phyloP scores from a whole-genome alignment of 2,888 invertebrate genomes.

The Hemithea aestivaria region DNA sequence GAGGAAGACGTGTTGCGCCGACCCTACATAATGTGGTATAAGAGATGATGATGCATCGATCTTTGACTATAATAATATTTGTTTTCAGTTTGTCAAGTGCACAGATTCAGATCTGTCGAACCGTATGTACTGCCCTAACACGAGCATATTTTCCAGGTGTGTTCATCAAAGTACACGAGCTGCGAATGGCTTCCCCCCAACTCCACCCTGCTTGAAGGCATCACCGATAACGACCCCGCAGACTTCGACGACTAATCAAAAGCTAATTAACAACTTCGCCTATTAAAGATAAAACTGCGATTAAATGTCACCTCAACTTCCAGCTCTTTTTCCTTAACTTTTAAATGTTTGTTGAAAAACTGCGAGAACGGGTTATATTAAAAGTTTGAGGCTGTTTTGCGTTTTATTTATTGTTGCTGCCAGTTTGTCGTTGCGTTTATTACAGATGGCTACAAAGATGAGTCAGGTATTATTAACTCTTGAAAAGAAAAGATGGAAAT shows the following conservation, averaged over 20 bases:
- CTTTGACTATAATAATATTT: too few relatives aligned
- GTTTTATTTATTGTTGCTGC: slow-evolving; percentile 10
- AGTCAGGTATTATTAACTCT: too few relatives aligned
- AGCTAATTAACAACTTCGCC: slow-evolving; percentile 30
- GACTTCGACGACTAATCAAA: slow-evolving; percentile 30
- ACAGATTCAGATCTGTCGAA: too few relatives aligned
- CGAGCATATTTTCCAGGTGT: slow-evolving; percentile 43
- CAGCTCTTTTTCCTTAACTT: slow-evolving; percentile 13
- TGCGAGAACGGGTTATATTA: slow-evolving; percentile 8
- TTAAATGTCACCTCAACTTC: slow-evolving; percentile 27
- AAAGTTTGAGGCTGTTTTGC: slow-evolving; percentile 9
- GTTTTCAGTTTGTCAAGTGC: too few relatives aligned
- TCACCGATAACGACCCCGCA: slow-evolving; percentile 36
- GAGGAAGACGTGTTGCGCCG: too few relatives aligned
- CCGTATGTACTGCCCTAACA: too few relatives aligned
- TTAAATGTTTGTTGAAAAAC: slow-evolving; percentile 13
- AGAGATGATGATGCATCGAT: too few relatives aligned
- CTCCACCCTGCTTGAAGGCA: slow-evolving; percentile 66
- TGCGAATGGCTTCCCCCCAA: slow-evolving; percentile 81
- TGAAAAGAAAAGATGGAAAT: too few relatives aligned
- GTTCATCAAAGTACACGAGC: slow-evolving; percentile 53
- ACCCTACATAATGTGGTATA: too few relatives aligned
- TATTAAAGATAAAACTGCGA: slow-evolving; percentile 28
- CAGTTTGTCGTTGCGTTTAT: background rate
- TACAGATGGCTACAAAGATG: too few relatives aligned